Evolutionary conservation across 2,888 invertebrate genomes (phyloP), one percentile per base, ranked within the genome.

Genomic region (Entomobrya proxima): DNA sequence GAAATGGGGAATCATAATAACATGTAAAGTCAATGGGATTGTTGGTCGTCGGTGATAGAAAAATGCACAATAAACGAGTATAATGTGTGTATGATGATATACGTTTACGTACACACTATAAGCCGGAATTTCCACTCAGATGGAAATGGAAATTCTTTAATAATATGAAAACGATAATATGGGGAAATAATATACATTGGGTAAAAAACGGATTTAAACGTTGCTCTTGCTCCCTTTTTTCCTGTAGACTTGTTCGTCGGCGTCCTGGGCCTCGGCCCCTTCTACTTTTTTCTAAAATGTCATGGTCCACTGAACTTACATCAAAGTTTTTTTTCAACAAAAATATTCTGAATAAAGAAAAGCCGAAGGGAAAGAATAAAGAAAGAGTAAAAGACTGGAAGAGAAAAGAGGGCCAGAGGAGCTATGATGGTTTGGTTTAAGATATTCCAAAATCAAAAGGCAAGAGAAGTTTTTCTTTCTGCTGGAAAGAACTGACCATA

Each of bases 271-370:
- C 21, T 44, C 47, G 44, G 47, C 44, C 24, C 47, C 35, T 13
- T 67, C 27, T 67, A 30, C 30, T 35, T 30, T 47, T 47, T 30
- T 55, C 21, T 21, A 44, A 78, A 67, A 50, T 67, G 79, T 79
- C 72, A 84, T 55, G 77, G 84, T 77, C 77, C 55, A 76, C 30
- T 84, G 77, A 77, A 77, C 84, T 84, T 82, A 67, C 67, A 84
- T 84, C 77, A 77, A 77, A 61, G 15, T 64, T 64, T 50, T 61
- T 67, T 72, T 72, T 47, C 47, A 72, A 47, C 61, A 75, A 50
- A 61, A 77, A 69, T 76, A 75, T 44, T 61, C 50, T 67, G 72
- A 44, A 74, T 72, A 82, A 64, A 52, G n/a, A 21, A 82, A 78
- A 64, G 69, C 72, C 69, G 52, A 52, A 75, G 61, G 47, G 64